Evolutionary conservation across 2,113 vertebrate genomes (phyloP).

Genomic region (Bostrychus sinensis): DNA sequence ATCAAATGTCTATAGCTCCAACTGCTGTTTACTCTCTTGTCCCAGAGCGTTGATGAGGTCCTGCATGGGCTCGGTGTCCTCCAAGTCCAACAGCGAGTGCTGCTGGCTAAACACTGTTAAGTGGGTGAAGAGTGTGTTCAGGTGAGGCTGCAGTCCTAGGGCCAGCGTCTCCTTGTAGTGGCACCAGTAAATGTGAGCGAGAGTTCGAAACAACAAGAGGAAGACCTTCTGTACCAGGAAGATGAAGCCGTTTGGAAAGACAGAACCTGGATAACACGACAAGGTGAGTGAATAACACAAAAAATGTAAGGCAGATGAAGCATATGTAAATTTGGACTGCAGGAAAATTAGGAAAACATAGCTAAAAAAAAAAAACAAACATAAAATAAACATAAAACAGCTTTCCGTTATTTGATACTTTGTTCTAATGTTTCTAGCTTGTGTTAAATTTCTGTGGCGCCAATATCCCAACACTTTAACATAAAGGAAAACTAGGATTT

Average conservation of each 20-base stretch:
- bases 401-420: no score
- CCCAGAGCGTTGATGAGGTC: constrained; percentile 78
- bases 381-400: no score
- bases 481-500: no score
- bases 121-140: constrained; percentile 84
- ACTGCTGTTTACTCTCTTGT: constrained; percentile 25
- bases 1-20: constrained; percentile 12
- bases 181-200: constrained; percentile 84
- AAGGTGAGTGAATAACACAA: background rate
- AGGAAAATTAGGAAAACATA: no score
- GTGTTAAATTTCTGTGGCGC: no score
- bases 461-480: no score
- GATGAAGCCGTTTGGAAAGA: constrained; percentile 77
- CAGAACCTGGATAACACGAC: constrained; percentile 60
- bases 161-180: constrained; percentile 80
- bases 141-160: constrained; percentile 81
- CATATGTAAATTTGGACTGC: no score
- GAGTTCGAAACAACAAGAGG: constrained; percentile 79
- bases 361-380: no score
- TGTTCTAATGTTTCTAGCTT: no score
- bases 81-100: constrained; percentile 78
- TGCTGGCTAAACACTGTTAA: constrained; percentile 80
- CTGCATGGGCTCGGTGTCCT: constrained; percentile 77
- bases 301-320: background rate
- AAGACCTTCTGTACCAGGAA: constrained; percentile 84